Base-by-base conservation (phyloP, 2,113 vertebrate genomes). In the Strix aluco region DNA sequence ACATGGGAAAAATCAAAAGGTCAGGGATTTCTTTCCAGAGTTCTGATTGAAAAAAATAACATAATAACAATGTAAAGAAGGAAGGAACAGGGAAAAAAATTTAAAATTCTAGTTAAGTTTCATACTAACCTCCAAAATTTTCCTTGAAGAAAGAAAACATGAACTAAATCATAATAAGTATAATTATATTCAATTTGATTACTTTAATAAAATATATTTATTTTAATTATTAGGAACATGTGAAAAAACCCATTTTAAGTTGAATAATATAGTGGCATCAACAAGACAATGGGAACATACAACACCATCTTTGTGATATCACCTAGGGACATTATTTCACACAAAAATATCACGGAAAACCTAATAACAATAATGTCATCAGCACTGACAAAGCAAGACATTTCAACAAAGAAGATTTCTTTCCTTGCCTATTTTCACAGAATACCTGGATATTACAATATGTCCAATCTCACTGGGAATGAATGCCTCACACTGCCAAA, bases 1-100 rank as follows among this genome's bases (percentile, higher is more conserved):
- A 70, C 63, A 86, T 42, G 12, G 58, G 81, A 96, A 95, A 94
- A 61, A 91, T 32, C 6, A 70, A 84, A 96, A 91, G 55, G 62
- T 51, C 62, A 54, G 47, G 23, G 70, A 74, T 81, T 96, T 84
- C 73, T 21, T 62, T 79, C 15, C 19, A 81, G 27, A 87, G 11
- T 5, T 80, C 15, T 79, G 25, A 95, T 70, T 54, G 4, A 32
- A 75, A 91, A 36, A 29, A 59, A 32, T 0, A 55, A 19, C 4
- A 90, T 9, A 46, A 18, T 5, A 87, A 47, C 5, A 34, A 67
- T 16, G 17, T 13, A 81, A 44, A 69, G 30, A 72, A 83, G 26
- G 26, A 49, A 82, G 11, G 36, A 57, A 63, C 8, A 36, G 52
- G 67, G 61, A 67, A 92, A 87, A 13, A 65, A 15, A 3, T 66